Conservation (phyloP, 2,113 vertebrate genomes). For the Rhinoderma darwinii region DNA sequence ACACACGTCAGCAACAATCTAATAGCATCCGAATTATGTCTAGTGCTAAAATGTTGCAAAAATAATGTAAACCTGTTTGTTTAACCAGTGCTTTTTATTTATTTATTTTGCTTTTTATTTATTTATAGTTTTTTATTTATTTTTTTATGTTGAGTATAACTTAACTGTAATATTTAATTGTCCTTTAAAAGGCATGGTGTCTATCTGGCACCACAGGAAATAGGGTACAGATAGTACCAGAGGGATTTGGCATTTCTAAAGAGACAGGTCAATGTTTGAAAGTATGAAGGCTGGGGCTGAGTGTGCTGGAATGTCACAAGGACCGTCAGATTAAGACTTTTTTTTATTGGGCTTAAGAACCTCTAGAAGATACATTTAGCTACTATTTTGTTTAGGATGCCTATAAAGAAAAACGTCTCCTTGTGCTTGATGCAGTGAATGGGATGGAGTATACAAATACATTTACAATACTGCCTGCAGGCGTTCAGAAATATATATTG, state of each 20-base stretch:
- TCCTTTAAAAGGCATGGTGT: not conserved
- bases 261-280: constrained; percentile 14
- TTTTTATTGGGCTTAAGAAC: not conserved
- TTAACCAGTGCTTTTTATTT: no score
- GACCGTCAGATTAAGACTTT: not conserved
- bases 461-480: not conserved
- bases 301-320: not conserved
- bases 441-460: not conserved
- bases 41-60: no score
- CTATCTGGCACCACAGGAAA: constrained; percentile 24
- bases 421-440: no score
- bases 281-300: not conserved
- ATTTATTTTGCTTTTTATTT: no score
- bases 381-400: not conserved
- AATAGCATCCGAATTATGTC: no score
- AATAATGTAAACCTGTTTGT: no score
- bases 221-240: not conserved
- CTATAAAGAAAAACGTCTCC: not conserved
- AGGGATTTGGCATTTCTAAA: not conserved
- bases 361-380: not conserved
- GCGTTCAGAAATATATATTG: not conserved
- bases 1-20: no score
- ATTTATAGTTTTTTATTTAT: not conserved
- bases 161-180: not conserved
- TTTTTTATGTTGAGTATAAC: not conserved